Evolutionary conservation across 2,888 invertebrate species (phyloP).

Genomic region (Furcula furcula): DNA sequence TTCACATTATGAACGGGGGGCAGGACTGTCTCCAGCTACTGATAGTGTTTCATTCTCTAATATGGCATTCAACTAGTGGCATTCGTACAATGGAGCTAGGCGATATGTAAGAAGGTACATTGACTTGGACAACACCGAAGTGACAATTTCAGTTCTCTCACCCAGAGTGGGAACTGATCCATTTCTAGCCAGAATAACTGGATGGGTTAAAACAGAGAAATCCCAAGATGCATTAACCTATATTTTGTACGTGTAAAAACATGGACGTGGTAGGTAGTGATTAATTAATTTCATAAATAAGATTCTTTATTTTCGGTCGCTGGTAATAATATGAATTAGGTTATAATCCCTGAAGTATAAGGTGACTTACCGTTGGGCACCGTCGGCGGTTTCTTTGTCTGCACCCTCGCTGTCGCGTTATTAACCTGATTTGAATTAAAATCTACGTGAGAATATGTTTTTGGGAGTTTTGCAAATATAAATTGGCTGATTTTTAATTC

Average conservation of each 20-base stretch:
- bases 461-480: constrained; percentile 12
- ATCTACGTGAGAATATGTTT: constrained; percentile 50
- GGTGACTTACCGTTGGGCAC: constrained; percentile 92
- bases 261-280: constrained; percentile 14
- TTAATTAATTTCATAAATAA: too few species aligned
- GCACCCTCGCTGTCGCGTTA: constrained; percentile 99
- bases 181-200: constrained; percentile 84
- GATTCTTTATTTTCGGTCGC: too few species aligned
- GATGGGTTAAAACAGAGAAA: constrained; percentile 75
- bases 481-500: constrained; percentile 46
- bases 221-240: constrained; percentile 73
- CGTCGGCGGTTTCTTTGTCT: constrained; percentile 98
- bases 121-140: constrained; percentile 72
- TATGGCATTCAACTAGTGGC: constrained; percentile 76
- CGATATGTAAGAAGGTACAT: constrained; percentile 65
- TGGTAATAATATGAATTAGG: too few species aligned
- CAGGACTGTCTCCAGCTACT: constrained; percentile 65
- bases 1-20: constrained; percentile 18
- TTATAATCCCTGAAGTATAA: too few species aligned
- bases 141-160: constrained; percentile 79
- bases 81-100: constrained; percentile 76
- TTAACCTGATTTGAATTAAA: constrained; percentile 90
- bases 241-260: constrained; percentile 34
- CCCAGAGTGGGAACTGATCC: constrained; percentile 84
- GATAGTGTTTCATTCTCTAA: constrained; percentile 70